phyloP scores from a whole-genome alignment of 2,888 invertebrate species.

The Lottia gigantea region DNA sequence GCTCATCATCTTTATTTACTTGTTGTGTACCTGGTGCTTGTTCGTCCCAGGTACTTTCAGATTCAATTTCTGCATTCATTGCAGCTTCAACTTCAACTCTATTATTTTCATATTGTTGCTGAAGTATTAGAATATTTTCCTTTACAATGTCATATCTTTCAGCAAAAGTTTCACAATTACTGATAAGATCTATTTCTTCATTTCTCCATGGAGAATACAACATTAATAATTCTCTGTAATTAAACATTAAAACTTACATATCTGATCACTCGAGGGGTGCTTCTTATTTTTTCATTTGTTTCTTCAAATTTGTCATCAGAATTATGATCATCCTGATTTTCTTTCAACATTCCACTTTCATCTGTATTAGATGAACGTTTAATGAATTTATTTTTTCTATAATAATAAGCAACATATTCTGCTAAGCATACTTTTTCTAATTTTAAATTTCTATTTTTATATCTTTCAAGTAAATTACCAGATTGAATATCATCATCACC shows the following conservation, averaged over 20 bases:
- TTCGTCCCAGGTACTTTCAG: constrained; percentile 28
- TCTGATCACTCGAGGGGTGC: constrained; percentile 26
- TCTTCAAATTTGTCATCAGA: constrained; percentile 26
- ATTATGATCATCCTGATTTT: constrained; percentile 16
- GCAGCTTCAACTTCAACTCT: constrained; percentile 27
- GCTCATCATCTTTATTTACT: constrained; percentile 21
- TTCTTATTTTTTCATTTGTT: constrained; percentile 15
- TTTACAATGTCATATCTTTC: constrained; percentile 13
- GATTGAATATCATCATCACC: constrained; percentile 32
- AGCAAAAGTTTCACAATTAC: constrained; percentile 2
- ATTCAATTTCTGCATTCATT: constrained; percentile 15
- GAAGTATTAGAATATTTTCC: constrained; percentile 20
- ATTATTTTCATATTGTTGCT: constrained; percentile 28
- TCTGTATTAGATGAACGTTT: not conserved
- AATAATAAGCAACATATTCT: constrained; percentile 31
- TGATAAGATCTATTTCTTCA: constrained; percentile 35
- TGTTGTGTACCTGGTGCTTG: constrained; percentile 24
- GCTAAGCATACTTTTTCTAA: constrained; percentile 29
- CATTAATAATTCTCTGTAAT: constrained; percentile 45
- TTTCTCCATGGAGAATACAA: constrained; percentile 52
- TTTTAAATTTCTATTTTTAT: constrained; percentile 28
- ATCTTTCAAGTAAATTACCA: constrained; percentile 27
- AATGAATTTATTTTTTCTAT: constrained; percentile 4
- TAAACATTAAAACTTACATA: constrained; percentile 36
- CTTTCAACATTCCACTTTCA: constrained; percentile 16